These are phyloP conservation scores for Agonopterix alstromeriana DNA, from an alignment of 2,888 invertebrate species.

Conservation along the genomic window DNA sequence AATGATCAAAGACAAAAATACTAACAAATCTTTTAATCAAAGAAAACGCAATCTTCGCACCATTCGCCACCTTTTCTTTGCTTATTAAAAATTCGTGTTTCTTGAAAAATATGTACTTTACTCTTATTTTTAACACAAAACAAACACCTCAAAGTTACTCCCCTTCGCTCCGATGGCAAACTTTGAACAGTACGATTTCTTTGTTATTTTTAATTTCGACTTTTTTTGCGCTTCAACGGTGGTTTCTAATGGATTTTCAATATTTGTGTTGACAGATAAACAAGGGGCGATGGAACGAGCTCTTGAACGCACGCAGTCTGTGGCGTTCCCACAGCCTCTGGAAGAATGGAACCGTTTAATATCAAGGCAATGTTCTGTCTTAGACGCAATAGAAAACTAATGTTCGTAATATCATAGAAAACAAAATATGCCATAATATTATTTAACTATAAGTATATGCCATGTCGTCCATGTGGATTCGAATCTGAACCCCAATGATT, in stretches of 20 bases:
- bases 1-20: too few relatives aligned
- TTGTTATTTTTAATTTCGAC: constrained; percentile 67
- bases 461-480: too few relatives aligned
- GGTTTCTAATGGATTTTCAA: constrained; percentile 72
- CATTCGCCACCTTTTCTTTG: background rate
- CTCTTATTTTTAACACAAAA: constrained; percentile 20
- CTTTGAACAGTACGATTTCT: constrained; percentile 49
- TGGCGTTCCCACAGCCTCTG: background rate
- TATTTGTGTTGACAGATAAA: constrained; percentile 71
- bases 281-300: constrained; percentile 56
- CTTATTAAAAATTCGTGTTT: background rate
- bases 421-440: too few relatives aligned
- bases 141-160: constrained; percentile 41
- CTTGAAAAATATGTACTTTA: constrained; percentile 10
- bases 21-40: too few relatives aligned
- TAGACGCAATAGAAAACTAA: too few relatives aligned
- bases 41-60: too few relatives aligned
- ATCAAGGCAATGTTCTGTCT: too few relatives aligned
- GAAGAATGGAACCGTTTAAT: too few relatives aligned
- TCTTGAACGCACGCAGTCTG: constrained; percentile 16
- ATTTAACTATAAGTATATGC: too few relatives aligned
- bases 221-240: constrained; percentile 51
- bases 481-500: too few relatives aligned
- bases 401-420: too few relatives aligned
- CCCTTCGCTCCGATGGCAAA: constrained; percentile 28